These are phyloP conservation scores for Dolichotis patagonum DNA, from an alignment of 2,113 vertebrate species.

Conservation along the genomic window DNA sequence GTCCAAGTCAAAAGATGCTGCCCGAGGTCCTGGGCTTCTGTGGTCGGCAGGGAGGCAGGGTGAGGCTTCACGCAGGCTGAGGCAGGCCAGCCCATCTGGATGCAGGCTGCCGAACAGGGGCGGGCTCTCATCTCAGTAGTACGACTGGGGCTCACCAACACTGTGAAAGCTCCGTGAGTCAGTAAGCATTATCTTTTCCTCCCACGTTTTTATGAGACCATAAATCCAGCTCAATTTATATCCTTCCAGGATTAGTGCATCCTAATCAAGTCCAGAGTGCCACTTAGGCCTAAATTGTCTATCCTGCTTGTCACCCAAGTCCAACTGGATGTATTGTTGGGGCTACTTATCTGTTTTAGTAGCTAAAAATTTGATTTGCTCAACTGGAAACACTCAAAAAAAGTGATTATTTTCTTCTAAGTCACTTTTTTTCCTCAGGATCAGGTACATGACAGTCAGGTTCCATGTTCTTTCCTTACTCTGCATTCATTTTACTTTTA, in stretches of 20 bases:
- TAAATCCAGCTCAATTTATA: conserved; percentile 74
- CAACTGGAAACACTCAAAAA: conserved; percentile 47
- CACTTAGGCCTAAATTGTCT: conserved; percentile 58
- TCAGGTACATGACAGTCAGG: not conserved
- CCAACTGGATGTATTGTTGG: conserved; percentile 64
- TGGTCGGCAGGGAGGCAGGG: not conserved
- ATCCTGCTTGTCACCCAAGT: conserved; percentile 3
- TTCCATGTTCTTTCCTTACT: not conserved
- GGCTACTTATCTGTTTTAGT: conserved; percentile 38
- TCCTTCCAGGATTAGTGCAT: conserved; percentile 59
- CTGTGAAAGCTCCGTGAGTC: conserved; percentile 76
- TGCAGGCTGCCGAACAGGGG: not conserved
- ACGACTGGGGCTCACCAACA: conserved; percentile 24
- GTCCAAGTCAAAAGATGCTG: not conserved
- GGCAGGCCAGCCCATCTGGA: not conserved
- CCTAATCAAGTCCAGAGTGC: conserved; percentile 74
- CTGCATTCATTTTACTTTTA: not conserved
- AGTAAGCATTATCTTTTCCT: conserved; percentile 69
- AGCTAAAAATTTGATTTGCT: conserved; percentile 73
- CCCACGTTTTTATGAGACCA: conserved; percentile 71
- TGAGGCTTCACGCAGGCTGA: not conserved
- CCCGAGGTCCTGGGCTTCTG: not conserved
- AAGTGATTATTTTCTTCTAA: not conserved
- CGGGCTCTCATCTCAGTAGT: conserved; percentile 35
- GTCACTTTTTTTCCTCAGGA: not conserved